Conservation (phyloP, 30 jellyfish, hydroid and myxozoan genomes). For the Sanderia malayensis region DNA sequence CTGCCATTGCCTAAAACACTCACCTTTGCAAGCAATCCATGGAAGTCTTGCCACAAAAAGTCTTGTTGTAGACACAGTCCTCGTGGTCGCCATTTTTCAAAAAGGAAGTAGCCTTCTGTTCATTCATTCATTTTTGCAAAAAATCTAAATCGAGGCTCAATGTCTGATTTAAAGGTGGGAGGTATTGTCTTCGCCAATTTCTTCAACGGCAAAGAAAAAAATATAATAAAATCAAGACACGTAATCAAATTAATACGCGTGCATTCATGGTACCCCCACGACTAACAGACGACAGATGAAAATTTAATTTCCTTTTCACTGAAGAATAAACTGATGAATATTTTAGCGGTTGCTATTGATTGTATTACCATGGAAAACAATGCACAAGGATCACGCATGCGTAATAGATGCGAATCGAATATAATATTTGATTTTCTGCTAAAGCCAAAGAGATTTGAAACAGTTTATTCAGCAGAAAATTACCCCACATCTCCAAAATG, state of each 20-base stretch:
- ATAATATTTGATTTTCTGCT: neutral
- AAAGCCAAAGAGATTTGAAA: no score
- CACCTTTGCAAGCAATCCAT: constrained; percentile 37
- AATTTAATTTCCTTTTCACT: neutral
- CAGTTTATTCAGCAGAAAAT: no score
- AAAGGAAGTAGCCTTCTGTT: no score
- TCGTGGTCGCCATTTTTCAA: neutral
- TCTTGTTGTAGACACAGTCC: constrained; percentile 1
- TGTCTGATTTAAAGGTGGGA: no score
- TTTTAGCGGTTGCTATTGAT: constrained; percentile 55
- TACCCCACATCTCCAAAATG: constrained; percentile 30
- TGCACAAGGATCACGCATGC: constrained; percentile 37
- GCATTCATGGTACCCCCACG: constrained; percentile 33
- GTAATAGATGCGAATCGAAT: neutral
- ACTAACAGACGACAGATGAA: neutral
- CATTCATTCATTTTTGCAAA: no score
- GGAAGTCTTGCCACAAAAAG: constrained; percentile 40
- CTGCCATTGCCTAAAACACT: neutral
- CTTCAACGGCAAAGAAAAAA: no score
- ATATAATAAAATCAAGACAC: no score
- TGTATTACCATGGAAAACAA: neutral
- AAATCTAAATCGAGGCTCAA: no score
- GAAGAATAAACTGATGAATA: constrained; percentile 6
- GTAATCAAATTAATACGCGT: constrained; percentile 23
- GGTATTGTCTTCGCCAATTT: no score